These are phyloP conservation scores for Odontothrips loti DNA, from an alignment of 2,888 invertebrate genomes.

Conservation along the genomic window DNA sequence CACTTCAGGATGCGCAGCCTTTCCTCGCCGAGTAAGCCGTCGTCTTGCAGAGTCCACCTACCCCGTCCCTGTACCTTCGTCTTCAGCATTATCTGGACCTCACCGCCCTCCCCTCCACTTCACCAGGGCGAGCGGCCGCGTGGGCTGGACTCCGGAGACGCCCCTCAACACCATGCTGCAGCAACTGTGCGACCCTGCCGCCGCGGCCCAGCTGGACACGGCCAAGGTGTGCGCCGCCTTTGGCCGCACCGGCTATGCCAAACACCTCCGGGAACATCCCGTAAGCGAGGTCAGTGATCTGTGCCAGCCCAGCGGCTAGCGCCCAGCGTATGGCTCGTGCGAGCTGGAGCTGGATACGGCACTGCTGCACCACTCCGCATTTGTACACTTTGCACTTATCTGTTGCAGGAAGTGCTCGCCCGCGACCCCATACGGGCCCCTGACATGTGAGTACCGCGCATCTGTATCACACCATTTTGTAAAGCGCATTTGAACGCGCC, in stretches of 20 bases:
- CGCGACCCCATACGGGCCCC: not conserved
- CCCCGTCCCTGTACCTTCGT: not conserved
- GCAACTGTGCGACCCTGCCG: not conserved
- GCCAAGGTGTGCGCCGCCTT: slow-evolving; percentile 10
- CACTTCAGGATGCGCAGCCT: slow-evolving; percentile 28
- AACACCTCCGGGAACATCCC: not conserved
- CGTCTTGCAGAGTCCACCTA: not conserved
- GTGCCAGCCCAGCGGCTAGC: too few relatives aligned
- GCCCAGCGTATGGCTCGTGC: too few relatives aligned
- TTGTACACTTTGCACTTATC: not conserved
- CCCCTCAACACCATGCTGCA: slow-evolving; percentile 14
- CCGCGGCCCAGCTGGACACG: slow-evolving; percentile 9
- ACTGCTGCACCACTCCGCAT: not conserved
- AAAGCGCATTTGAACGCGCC: too few relatives aligned
- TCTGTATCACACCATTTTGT: too few relatives aligned
- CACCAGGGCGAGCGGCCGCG: not conserved
- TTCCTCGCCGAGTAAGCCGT: not conserved
- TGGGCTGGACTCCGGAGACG: not conserved
- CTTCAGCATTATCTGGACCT: too few relatives aligned
- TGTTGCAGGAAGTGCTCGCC: not conserved
- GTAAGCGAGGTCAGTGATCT: not conserved
- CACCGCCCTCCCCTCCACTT: not conserved
- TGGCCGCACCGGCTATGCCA: not conserved
- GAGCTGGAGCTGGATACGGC: not conserved
- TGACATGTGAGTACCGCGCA: not conserved